Conservation (phyloP, 2,113 vertebrate species). For the Oncorhynchus gorbuscha region DNA sequence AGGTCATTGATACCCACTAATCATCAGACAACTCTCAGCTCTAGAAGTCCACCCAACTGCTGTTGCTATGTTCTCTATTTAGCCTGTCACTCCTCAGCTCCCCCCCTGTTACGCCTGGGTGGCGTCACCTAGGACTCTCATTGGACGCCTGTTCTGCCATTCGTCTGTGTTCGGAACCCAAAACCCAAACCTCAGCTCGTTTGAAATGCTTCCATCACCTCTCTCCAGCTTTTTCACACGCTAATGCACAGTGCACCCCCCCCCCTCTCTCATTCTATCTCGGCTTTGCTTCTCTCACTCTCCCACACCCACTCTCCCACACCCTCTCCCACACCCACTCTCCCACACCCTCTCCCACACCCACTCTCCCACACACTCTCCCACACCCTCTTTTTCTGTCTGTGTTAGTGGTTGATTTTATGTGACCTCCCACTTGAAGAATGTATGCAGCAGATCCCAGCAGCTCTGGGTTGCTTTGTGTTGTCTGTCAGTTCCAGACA, state of each 20-base stretch:
- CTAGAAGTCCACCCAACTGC: conserved; percentile 31
- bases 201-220: conserved; percentile 60
- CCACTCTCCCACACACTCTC: no score
- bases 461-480: no score
- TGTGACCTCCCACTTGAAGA: not conserved
- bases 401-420: not conserved
- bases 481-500: no score
- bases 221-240: not conserved
- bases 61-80: conserved; percentile 9
- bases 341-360: no score
- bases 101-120: not conserved
- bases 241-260: not conserved
- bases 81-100: not conserved
- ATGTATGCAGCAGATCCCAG: no score
- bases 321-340: no score
- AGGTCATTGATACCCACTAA: not conserved
- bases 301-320: not conserved
- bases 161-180: conserved; percentile 50
- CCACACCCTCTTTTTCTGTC: not conserved
- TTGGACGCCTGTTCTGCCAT: conserved; percentile 29
- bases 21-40: conserved; percentile 3
- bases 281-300: not conserved
- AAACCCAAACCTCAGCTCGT: conserved; percentile 55
- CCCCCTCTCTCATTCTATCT: not conserved
- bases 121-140: not conserved